Conservation (phyloP, 2,113 vertebrate genomes). For the Myotis brandtii region DNA sequence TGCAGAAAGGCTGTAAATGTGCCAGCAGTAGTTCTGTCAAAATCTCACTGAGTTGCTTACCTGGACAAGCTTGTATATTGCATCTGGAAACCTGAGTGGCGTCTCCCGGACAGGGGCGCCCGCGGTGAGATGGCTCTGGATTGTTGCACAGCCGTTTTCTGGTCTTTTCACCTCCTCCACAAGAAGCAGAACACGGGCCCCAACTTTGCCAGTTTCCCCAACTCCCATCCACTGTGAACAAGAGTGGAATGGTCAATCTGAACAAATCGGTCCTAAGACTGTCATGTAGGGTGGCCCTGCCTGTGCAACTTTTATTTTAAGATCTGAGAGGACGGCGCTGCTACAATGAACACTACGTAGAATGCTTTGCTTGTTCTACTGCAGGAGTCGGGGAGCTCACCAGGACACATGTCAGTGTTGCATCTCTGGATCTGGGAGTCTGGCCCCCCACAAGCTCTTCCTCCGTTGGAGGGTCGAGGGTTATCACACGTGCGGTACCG, state of each 20-base stretch:
- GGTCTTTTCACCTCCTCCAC: conserved; percentile 93
- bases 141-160: conserved; percentile 90
- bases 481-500: conserved; percentile 94
- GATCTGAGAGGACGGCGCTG: background rate
- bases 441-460: conserved; percentile 93
- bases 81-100: conserved; percentile 93
- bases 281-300: background rate
- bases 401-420: conserved; percentile 89
- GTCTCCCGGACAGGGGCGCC: conserved; percentile 93
- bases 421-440: conserved; percentile 95
- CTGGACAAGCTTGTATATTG: conserved; percentile 93
- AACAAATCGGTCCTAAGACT: background rate
- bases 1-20: background rate
- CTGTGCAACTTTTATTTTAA: background rate
- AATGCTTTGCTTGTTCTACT: background rate
- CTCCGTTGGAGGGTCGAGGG: conserved; percentile 91
- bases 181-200: conserved; percentile 93
- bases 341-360: background rate
- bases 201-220: conserved; percentile 96
- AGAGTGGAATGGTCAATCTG: background rate
- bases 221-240: conserved; percentile 91
- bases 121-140: conserved; percentile 86
- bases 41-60: conserved; percentile 78
- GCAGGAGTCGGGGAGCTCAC: conserved; percentile 79
- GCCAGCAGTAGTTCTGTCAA: too few species aligned